Evolutionary conservation across 2,113 vertebrate genomes (phyloP).

Genomic region (Hirundichthys speculiger): DNA sequence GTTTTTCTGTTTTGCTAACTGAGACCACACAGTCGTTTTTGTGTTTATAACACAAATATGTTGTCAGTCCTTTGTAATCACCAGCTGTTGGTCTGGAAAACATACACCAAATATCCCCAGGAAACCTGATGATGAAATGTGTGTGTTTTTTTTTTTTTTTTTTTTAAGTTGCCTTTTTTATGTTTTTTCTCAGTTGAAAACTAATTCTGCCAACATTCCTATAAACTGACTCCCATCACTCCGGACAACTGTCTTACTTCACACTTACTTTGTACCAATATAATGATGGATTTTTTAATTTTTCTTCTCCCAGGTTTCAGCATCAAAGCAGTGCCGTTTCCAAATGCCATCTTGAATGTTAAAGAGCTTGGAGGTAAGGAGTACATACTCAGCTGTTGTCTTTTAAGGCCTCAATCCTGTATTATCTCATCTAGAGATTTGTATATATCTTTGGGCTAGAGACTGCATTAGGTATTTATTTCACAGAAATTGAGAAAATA

Average conservation of each 20-base stretch:
- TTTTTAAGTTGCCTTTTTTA: neutral
- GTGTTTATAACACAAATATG: constrained; percentile 41
- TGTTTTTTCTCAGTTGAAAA: constrained; percentile 8
- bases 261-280: constrained; percentile 6
- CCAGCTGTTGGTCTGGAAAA: constrained; percentile 47
- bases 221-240: constrained; percentile 19
- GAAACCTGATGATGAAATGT: constrained; percentile 14
- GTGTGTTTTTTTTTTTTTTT: constrained; percentile 2
- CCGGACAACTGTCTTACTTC: neutral
- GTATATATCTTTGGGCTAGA: too few relatives aligned
- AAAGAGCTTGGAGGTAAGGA: constrained; percentile 98
- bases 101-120: constrained; percentile 37
- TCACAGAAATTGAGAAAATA: too few relatives aligned
- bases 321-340: constrained; percentile 97
- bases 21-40: constrained; percentile 46
- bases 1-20: constrained; percentile 48
- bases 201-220: constrained; percentile 20
- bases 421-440: too few relatives aligned
- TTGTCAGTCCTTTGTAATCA: constrained; percentile 42
- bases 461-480: too few relatives aligned
- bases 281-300: constrained; percentile 16
- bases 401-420: too few relatives aligned
- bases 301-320: constrained; percentile 89
- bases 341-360: constrained; percentile 96
- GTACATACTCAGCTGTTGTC: neutral